Conservation (phyloP, 2,113 vertebrate species). For the Chionodraco myersi region DNA sequence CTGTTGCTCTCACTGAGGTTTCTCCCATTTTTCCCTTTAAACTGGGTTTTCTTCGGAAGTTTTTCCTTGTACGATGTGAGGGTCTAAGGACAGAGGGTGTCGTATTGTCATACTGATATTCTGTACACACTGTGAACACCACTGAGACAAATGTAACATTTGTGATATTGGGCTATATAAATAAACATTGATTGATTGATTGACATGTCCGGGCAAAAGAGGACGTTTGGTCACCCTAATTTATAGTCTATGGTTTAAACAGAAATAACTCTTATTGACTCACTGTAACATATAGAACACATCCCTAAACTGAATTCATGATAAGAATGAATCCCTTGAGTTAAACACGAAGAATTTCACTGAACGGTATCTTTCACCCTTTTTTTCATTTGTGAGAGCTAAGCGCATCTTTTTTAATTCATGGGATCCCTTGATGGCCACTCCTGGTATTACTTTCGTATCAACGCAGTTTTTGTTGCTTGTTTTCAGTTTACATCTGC, state of each 20-base stretch:
- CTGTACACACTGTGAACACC: no score
- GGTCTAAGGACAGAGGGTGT: no score
- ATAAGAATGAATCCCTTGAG: slow-evolving; percentile 30
- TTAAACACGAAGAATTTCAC: background rate
- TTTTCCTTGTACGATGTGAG: no score
- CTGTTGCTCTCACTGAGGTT: no score
- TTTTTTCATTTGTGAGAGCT: background rate
- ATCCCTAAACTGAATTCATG: slow-evolving; percentile 9
- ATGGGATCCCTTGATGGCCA: background rate
- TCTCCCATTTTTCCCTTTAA: no score
- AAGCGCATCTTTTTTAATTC: background rate
- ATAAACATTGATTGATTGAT: no score
- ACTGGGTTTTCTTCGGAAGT: no score
- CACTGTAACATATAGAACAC: background rate
- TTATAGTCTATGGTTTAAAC: background rate
- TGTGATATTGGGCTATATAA: no score
- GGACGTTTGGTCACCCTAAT: no score
- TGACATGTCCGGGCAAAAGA: no score
- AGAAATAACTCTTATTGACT: background rate
- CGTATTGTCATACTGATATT: no score
- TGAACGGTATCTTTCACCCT: background rate
- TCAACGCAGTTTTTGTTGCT: background rate
- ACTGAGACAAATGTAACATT: no score
- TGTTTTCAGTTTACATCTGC: background rate
- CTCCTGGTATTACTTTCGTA: background rate